Conservation (phyloP, 2,797 vertebrate genomes). For the Ptychadena robeensis region DNA sequence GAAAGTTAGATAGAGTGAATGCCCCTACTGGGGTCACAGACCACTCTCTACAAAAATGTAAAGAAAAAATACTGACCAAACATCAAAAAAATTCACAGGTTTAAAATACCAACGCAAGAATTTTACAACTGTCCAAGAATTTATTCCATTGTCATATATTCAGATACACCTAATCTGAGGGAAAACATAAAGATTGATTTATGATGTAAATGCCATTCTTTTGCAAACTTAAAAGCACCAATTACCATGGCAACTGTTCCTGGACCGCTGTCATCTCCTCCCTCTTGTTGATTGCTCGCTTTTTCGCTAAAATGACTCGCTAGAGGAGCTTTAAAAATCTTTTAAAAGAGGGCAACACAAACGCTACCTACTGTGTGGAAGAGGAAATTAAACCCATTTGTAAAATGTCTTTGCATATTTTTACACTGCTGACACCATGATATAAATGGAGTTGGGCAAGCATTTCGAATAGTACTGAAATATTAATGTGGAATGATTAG, state of each 20-base stretch:
- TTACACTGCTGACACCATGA: too few species aligned
- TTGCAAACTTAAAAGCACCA: conserved; percentile 4
- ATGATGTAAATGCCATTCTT: not conserved
- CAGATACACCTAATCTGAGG: too few species aligned
- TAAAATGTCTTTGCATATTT: not conserved
- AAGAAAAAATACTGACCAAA: too few species aligned
- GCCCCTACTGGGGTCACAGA: too few species aligned
- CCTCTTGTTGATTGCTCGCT: conserved; percentile 1
- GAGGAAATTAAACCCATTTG: not conserved
- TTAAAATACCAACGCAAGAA: too few species aligned
- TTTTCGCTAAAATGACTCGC: conserved; percentile 9
- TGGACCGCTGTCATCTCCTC: conserved; percentile 2
- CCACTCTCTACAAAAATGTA: too few species aligned
- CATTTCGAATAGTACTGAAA: too few species aligned
- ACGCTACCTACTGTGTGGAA: not conserved
- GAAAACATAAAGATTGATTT: not conserved
- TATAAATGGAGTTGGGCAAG: too few species aligned
- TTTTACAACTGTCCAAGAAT: too few species aligned
- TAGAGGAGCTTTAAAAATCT: conserved; percentile 18
- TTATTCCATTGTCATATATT: not conserved
- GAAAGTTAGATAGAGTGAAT: too few species aligned
- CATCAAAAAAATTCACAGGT: too few species aligned
- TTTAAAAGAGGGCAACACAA: not conserved
- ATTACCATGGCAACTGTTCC: conserved; percentile 11
- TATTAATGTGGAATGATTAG: too few species aligned